Conservation (phyloP, 1,140 invertebrate genomes). For the Orchesella cincta region DNA sequence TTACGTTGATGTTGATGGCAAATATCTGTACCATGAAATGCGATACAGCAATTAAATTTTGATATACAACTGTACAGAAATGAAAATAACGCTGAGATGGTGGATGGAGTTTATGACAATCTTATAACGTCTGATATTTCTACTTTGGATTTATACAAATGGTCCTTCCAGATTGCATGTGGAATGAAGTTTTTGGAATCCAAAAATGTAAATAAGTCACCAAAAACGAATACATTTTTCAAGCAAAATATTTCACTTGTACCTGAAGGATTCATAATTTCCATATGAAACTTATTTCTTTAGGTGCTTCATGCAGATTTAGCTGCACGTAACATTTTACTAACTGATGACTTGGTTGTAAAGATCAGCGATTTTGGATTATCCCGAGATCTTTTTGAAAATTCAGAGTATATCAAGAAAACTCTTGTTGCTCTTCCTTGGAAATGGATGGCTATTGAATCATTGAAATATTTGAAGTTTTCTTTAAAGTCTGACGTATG, state of each 20-base stretch:
- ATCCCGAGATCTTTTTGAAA: not conserved
- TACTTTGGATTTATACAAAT: conserved; percentile 10
- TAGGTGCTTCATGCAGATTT: conserved; percentile 26
- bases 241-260: too few species aligned
- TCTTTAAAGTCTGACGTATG: conserved; percentile 57
- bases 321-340: not conserved
- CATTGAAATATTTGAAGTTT: conserved; percentile 13
- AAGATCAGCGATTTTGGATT: conserved; percentile 26
- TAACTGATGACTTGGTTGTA: not conserved
- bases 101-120: not conserved
- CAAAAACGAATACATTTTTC: too few species aligned
- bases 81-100: not conserved
- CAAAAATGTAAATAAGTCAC: conserved; percentile 21
- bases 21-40: not conserved
- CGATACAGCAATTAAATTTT: not conserved
- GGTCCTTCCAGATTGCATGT: conserved; percentile 28
- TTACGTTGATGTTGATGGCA: not conserved
- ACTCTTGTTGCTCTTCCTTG: conserved; percentile 10
- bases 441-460: conserved; percentile 26
- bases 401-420: conserved; percentile 6
- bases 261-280: too few species aligned
- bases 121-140: conserved; percentile 16
- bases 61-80: not conserved
- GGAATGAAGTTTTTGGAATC: conserved; percentile 21
- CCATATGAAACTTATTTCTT: too few species aligned